Evolutionary conservation across 2,888 invertebrate genomes (phyloP), one percentile per base, ranked within the genome.

Genomic region (Drosophila villosipedis): DNA sequence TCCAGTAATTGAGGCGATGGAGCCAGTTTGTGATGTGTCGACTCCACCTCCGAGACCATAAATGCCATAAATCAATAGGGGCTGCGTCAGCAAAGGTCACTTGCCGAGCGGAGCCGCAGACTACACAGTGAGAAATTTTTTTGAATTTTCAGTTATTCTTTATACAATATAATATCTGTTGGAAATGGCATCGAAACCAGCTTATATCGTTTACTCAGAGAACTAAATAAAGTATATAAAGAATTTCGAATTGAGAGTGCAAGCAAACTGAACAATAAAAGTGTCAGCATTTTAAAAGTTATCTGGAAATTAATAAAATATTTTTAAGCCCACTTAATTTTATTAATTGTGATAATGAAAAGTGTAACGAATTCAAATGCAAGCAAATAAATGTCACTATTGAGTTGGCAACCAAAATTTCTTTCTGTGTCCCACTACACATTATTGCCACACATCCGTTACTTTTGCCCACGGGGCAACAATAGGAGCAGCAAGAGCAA

Each of bases 41-140:
- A 25, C 57, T 41, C 39, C 63, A 55, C 54, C 55, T 53, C 4
- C 39, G 5, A 35, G 5, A 28, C 37, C 60, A 64, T 67, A 59
- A 70, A 70, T 70, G 73, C 66, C 77, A 84, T 86, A 87, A 89
- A 86, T 86, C 86, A 86, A 89, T 87, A 89, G 54, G 41, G 28
- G 19, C 61, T 64, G 50, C 22, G 31, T 43, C 43, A n/a, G 41
- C 25, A 43, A 53, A 61, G 47, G 64, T 31, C 31, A 37, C 50
- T 59, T 68, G 49, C 53, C 66, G 25, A 19, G 39, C 31, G 16
- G 9, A 22, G 50, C 12, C 25, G 43, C 28, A 59, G 49, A 43
- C 22, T 25, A 43, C 43, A 31, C 31, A 31, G 58, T 4, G 4
- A 43, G 10, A 43, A 43, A 33, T 16, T 58, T 12, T 1, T 0